Conservation (phyloP, 2,888 invertebrate species). For the Branchipolynoe longqiensis region DNA sequence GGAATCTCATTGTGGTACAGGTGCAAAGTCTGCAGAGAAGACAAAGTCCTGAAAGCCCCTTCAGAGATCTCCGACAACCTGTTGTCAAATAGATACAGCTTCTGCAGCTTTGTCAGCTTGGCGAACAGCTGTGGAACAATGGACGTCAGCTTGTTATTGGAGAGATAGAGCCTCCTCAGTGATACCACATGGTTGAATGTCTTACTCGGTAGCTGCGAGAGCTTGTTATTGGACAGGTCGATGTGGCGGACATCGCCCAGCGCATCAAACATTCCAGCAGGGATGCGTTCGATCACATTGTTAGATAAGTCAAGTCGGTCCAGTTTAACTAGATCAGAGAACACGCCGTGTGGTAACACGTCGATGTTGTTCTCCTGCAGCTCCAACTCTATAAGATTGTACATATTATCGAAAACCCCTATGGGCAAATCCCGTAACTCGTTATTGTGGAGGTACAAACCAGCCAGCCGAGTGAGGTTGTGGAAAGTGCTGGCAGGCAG, state of each 20-base stretch:
- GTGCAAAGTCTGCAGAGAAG: constrained; percentile 59
- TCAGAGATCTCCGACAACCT: constrained; percentile 53
- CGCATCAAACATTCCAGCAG: constrained; percentile 54
- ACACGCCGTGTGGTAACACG: background rate
- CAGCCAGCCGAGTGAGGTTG: constrained; percentile 45
- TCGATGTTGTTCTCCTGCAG: constrained; percentile 61
- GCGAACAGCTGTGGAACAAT: constrained; percentile 41
- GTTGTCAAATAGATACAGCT: constrained; percentile 62
- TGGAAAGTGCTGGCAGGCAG: constrained; percentile 55
- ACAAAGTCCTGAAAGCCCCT: constrained; percentile 45
- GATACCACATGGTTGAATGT: constrained; percentile 35
- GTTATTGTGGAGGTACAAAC: constrained; percentile 62
- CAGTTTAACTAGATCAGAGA: constrained; percentile 13
- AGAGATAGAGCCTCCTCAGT: constrained; percentile 55
- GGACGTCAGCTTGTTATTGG: constrained; percentile 43
- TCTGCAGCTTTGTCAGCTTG: constrained; percentile 49
- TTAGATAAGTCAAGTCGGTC: constrained; percentile 46
- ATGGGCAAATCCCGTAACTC: constrained; percentile 53
- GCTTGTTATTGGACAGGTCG: constrained; percentile 60
- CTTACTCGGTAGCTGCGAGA: constrained; percentile 20
- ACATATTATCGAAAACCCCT: constrained; percentile 57
- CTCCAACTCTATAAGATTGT: constrained; percentile 58
- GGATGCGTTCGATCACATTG: constrained; percentile 22
- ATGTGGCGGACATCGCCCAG: constrained; percentile 42
- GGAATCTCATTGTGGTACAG: constrained; percentile 63